Percentiles rank a stretch among this genome's conserved stretches.
phyloP scores from a whole-genome alignment of 2,888 invertebrate species.

The Eurois occulta region DNA sequence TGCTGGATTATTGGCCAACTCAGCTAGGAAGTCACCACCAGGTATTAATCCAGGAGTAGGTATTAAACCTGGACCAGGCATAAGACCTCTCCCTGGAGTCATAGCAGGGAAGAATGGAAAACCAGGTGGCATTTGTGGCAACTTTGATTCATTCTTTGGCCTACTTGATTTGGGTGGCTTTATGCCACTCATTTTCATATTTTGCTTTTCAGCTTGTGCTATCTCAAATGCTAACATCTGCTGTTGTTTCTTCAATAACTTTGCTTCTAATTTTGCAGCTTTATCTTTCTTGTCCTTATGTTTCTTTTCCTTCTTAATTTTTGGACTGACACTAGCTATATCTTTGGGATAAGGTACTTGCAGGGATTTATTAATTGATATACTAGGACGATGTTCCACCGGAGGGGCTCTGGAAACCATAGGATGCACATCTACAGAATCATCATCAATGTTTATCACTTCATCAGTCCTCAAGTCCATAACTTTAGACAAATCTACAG shows the following conservation, averaged over 20 bases:
- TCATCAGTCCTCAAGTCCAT: slow-evolving; percentile 88
- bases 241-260: slow-evolving; percentile 86
- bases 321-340: slow-evolving; percentile 90
- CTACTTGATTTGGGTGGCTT: slow-evolving; percentile 84
- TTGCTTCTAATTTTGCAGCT: slow-evolving; percentile 86
- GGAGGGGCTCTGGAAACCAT: slow-evolving; percentile 73
- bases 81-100: slow-evolving; percentile 89
- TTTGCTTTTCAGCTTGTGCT: slow-evolving; percentile 83
- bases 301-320: slow-evolving; percentile 91
- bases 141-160: slow-evolving; percentile 85
- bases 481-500: slow-evolving; percentile 88
- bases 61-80: slow-evolving; percentile 89
- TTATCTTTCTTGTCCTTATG: slow-evolving; percentile 89
- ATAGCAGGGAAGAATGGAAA: slow-evolving; percentile 87
- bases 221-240: slow-evolving; percentile 83
- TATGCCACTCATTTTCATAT: slow-evolving; percentile 78
- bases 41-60: slow-evolving; percentile 88
- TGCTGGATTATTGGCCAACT: slow-evolving; percentile 86
- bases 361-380: slow-evolving; percentile 86
- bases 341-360: slow-evolving; percentile 88
- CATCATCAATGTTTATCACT: slow-evolving; percentile 88
- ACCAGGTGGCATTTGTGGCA: slow-evolving; percentile 84
- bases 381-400: slow-evolving; percentile 78
- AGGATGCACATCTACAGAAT: slow-evolving; percentile 83
- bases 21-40: slow-evolving; percentile 84